Percentiles rank a stretch among this genome's conserved stretches.
These are phyloP conservation scores for Bergia sp. DNA, from an alignment of 92 coral and sea anemone genomes.

Conservation along the genomic window DNA sequence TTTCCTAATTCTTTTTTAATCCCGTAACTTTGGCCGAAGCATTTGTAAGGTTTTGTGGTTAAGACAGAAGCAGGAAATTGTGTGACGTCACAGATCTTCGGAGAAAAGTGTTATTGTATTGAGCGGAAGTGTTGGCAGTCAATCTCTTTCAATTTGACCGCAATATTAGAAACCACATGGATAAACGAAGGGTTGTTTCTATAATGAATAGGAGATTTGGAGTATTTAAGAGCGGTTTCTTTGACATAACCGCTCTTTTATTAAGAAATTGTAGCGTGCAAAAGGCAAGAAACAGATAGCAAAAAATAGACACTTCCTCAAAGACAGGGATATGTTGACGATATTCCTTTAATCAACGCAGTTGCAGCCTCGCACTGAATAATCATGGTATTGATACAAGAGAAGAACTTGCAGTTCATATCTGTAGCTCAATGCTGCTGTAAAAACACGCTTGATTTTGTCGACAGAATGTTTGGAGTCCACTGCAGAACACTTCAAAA, in stretches of 20 bases:
- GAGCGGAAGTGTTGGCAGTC: conserved; percentile 16
- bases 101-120: conserved; percentile 12
- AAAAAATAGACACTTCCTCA: not conserved
- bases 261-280: not conserved
- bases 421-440: not conserved
- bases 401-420: not conserved
- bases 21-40: conserved; percentile 13
- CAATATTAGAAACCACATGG: conserved; percentile 22
- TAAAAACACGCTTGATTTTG: not conserved
- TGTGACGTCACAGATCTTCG: conserved; percentile 16
- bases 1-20: conserved; percentile 33
- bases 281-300: not conserved
- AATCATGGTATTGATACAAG: too few relatives aligned
- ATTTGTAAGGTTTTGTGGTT: not conserved
- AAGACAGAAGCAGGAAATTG: not conserved
- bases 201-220: conserved; percentile 1
- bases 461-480: conserved; percentile 17
- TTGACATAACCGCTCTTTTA: conserved; percentile 3
- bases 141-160: conserved; percentile 20
- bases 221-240: conserved; percentile 40
- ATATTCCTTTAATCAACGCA: not conserved
- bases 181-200: conserved; percentile 25
- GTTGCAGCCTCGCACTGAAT: not conserved
- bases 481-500: not conserved
- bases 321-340: not conserved